Evolutionary conservation across 2,797 vertebrate species (phyloP), one percentile per base, ranked within the genome.

Genomic region (Sebastes variabilis): DNA sequence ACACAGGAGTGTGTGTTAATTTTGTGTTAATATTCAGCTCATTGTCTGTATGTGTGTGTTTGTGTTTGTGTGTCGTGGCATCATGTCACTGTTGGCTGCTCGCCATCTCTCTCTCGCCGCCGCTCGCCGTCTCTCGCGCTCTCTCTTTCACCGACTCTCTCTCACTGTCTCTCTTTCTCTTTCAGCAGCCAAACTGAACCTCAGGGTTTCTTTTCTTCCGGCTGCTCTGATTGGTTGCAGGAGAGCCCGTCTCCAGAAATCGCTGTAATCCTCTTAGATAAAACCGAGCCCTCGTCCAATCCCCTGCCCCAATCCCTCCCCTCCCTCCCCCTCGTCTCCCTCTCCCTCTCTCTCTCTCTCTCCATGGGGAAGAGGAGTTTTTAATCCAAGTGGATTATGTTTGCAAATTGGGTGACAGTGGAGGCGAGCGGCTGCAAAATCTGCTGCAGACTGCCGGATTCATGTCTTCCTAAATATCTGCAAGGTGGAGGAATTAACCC

Each of bases 221-320:
- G 79, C 74, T 1, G 64, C 87, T 93, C 90, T 67, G 76, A 94
- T 90, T 94, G 93, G 94, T 92, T 72, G 81, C 84, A 72, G 78
- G 22, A n/a, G 86, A 92, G 79, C 91, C 95, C 91, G 84, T 96
- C 96, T 96, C 92, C 93, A 94, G 93, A 95, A 96, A 96, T 94
- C 90, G 92, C 95, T 95, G 83, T 97, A 97, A 98, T 97, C 97
- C 96, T 81, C 91, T 95, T 95, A 96, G 94, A 96, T 95, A 95
- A 91, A 92, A 89, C 95, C 86, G 94, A 95, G 92, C 92, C 86
- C 88, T 95, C 89, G 79, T 89, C 94, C 95, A 95, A 93, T 94
- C 94, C 89, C 58, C 83, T 80, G 78, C 77, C 52, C 82, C 85
- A 66, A 80, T 83, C 77, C 80, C 71, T 90, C 75, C 66, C n/a